Percentiles rank a stretch among this genome's conserved stretches.
Evolutionary conservation across 2,797 vertebrate species (phyloP).

Genomic region (Phoebastria nigripes): DNA sequence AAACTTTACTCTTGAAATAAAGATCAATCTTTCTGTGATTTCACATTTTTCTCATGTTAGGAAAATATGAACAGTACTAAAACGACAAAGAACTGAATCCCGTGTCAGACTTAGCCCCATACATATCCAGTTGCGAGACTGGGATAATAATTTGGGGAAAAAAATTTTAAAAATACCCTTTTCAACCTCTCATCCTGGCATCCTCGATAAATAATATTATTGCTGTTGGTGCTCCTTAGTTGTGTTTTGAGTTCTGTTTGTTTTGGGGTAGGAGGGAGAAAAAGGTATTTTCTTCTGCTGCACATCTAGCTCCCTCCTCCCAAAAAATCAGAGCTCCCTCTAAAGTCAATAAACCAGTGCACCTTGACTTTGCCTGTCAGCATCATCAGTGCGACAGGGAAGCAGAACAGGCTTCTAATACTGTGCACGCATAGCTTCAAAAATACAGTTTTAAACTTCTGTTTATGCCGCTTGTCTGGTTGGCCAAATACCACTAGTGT

Average conservation of each 20-base stretch:
- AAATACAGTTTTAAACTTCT: background rate
- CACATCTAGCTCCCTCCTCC: background rate
- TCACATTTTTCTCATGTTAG: background rate
- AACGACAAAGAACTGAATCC: background rate
- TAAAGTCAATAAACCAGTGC: background rate
- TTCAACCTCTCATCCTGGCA: background rate
- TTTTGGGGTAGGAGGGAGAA: background rate
- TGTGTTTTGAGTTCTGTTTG: background rate
- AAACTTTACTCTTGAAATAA: slow-evolving; percentile 11
- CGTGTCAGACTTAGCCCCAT: background rate
- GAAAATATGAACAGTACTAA: background rate
- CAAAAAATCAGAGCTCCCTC: background rate
- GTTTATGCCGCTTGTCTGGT: background rate
- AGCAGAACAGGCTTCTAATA: background rate
- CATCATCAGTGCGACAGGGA: background rate
- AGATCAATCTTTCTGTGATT: background rate
- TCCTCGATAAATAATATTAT: background rate
- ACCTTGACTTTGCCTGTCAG: background rate
- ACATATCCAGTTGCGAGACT: background rate
- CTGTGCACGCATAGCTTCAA: background rate
- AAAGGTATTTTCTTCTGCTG: background rate
- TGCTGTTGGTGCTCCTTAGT: background rate
- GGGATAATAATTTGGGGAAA: background rate
- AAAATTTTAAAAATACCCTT: background rate
- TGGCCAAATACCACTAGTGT: background rate